Evolutionary conservation across 2,797 vertebrate species (phyloP).

Genomic region (Sciurus vulgaris): DNA sequence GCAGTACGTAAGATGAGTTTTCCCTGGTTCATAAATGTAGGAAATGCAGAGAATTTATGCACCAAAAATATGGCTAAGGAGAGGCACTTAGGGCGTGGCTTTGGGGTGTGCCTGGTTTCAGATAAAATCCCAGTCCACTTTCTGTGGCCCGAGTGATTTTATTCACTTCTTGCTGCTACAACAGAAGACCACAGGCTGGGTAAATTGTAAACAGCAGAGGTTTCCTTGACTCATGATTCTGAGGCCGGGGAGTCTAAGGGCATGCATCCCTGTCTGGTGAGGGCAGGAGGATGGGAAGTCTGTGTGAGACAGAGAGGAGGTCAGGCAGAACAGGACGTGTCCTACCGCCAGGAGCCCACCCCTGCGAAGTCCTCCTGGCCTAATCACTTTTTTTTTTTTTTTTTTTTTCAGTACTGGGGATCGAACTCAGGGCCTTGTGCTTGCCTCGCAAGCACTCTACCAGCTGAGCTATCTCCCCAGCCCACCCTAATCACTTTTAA

Average conservation of each 20-base stretch:
- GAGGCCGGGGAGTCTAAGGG: no score
- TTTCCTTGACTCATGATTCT: not conserved
- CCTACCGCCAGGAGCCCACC: not conserved
- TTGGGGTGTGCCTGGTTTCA: not conserved
- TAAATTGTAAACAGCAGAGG: not conserved
- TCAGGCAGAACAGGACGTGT: not conserved
- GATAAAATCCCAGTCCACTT: not conserved
- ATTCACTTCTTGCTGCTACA: not conserved
- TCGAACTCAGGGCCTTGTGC: no score
- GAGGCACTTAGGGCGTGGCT: not conserved
- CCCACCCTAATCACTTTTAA: not conserved
- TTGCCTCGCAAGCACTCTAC: no score
- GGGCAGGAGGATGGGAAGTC: not conserved
- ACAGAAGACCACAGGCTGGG: no score
- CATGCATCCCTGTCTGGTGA: not conserved
- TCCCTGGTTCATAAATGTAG: not conserved
- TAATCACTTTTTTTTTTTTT: not conserved
- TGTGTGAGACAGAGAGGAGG: not conserved
- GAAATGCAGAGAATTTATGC: not conserved
- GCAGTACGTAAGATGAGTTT: not conserved
- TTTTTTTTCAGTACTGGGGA: no score
- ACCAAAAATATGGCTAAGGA: not conserved
- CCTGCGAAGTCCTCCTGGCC: not conserved
- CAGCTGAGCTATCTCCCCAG: no score
- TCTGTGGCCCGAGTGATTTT: not conserved